Percentiles rank a stretch among this genome's conserved stretches.
These are phyloP conservation scores for Saguinus imperator DNA, from an alignment of 2,113 vertebrate species.

Conservation along the genomic window DNA sequence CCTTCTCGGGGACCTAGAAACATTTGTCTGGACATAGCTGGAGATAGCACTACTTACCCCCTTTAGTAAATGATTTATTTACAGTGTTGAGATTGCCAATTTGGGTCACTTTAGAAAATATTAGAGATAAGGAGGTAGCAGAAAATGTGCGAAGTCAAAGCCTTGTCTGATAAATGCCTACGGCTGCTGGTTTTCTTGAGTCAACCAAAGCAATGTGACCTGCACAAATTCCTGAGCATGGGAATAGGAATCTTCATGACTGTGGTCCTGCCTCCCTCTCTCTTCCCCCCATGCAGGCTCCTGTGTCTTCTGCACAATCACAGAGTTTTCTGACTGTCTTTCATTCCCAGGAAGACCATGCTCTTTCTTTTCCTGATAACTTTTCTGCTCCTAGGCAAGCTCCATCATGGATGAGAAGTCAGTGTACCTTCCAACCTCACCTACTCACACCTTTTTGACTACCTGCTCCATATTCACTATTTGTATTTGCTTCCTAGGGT, in stretches of 20 bases:
- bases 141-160: rapidly evolving
- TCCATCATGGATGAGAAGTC: background rate
- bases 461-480: background rate
- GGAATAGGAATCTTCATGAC: too few relatives aligned
- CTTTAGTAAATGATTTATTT: background rate
- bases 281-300: rapidly evolving
- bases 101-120: background rate
- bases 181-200: background rate
- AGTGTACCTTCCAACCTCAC: too few relatives aligned
- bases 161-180: background rate
- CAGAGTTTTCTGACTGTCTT: background rate
- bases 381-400: background rate
- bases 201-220: background rate
- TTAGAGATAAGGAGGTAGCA: background rate
- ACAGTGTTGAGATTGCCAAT: rapidly evolving
- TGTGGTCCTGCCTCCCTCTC: rapidly evolving
- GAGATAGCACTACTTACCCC: background rate
- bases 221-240: background rate
- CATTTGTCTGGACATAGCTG: rapidly evolving
- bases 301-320: rapidly evolving
- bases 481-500: background rate
- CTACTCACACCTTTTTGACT: too few relatives aligned
- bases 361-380: too few relatives aligned
- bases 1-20: rapidly evolving
- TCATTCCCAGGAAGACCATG: background rate